A percentile compares a stretch with the other conserved stretches of the same genome.
phyloP scores from a whole-genome alignment of 23 tunicate species.

The Oikopleura dioica region DNA sequence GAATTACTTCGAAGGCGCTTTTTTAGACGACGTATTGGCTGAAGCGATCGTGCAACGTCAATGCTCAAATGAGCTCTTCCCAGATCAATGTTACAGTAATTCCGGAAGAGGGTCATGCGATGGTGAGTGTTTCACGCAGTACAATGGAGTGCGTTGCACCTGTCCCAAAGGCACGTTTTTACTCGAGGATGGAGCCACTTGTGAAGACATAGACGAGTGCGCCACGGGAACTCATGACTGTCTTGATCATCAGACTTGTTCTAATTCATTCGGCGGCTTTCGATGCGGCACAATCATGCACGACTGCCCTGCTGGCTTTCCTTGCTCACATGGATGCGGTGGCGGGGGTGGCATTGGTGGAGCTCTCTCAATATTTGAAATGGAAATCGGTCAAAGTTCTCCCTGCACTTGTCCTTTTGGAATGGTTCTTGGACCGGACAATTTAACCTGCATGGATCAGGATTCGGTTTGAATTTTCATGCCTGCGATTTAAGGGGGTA shows the following conservation, averaged over 20 bases:
- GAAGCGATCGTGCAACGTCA: not conserved
- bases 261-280: not conserved
- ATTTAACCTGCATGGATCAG: not conserved
- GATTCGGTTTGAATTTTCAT: too few species aligned
- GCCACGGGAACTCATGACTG: constrained; percentile 15
- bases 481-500: too few species aligned
- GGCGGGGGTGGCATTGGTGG: too few species aligned
- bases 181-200: not conserved
- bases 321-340: constrained; percentile 1
- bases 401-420: not conserved
- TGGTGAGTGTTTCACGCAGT: not conserved
- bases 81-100: constrained; percentile 1
- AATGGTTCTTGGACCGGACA: not conserved
- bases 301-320: not conserved
- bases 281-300: not conserved
- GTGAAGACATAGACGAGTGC: constrained; percentile 14
- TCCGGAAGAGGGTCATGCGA: not conserved
- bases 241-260: not conserved
- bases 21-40: not conserved
- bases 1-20: not conserved
- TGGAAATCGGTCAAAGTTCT: too few species aligned
- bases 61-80: not conserved
- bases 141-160: not conserved
- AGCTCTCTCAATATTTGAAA: too few species aligned
- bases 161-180: not conserved